Conservation (phyloP, 2,797 vertebrate genomes). For the Oreochromis grahami region DNA sequence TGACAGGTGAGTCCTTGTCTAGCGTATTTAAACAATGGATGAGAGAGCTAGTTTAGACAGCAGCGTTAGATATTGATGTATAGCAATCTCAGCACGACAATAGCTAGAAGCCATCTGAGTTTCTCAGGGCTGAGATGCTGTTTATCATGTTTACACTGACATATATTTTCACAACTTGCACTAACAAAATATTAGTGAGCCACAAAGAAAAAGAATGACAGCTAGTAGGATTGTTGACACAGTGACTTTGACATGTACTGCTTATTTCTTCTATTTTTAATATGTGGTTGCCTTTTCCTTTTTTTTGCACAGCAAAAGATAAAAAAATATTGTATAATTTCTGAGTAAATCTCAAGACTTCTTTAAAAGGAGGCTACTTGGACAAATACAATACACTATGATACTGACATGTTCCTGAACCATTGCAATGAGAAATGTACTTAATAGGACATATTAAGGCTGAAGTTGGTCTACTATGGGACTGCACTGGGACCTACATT, state of each 20-base stretch:
- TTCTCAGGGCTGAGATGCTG: not conserved
- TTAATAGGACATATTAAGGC: not conserved
- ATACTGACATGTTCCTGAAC: not conserved
- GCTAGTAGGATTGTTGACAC: not conserved
- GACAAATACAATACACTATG: not conserved
- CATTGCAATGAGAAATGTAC: not conserved
- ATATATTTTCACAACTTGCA: not conserved
- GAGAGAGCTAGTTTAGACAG: not conserved
- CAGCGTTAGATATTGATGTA: not conserved
- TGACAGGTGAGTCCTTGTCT: not conserved
- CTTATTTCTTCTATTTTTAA: not conserved
- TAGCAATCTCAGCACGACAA: not conserved
- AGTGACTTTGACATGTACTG: not conserved
- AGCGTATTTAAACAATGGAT: not conserved
- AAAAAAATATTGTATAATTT: too few relatives aligned
- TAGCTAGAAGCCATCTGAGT: fast-evolving
- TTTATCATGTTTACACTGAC: not conserved
- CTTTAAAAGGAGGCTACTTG: not conserved
- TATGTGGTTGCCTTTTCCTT: not conserved
- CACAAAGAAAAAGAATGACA: not conserved
- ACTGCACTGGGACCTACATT: not conserved
- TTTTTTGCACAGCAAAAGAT: not conserved
- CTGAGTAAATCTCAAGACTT: not conserved
- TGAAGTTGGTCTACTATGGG: not conserved
- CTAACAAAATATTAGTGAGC: not conserved